Evolutionary conservation across 2,888 invertebrate genomes (phyloP).

Genomic region (Rhamphomyia laevipes): DNA sequence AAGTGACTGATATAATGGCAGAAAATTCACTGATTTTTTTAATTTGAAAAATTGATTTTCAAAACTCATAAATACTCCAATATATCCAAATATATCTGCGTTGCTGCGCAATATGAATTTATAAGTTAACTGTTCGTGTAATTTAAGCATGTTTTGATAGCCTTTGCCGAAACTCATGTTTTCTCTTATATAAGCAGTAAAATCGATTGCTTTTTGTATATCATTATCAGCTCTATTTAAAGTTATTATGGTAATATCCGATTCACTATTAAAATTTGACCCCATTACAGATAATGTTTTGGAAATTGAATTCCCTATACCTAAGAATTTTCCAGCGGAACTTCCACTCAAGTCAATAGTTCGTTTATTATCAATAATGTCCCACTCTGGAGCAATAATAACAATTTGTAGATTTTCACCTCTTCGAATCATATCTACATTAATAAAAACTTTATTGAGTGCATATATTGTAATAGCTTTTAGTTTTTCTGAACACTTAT

Average conservation of each 20-base stretch:
- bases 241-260: no score
- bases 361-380: neutral
- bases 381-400: conserved; percentile 8
- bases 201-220: no score
- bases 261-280: neutral
- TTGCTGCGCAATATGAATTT: neutral
- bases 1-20: neutral
- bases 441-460: conserved; percentile 7
- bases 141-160: no score
- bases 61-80: neutral
- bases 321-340: conserved; percentile 12
- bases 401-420: neutral
- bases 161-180: no score
- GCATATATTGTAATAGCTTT: conserved; percentile 3
- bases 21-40: neutral
- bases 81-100: neutral
- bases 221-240: no score
- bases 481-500: neutral
- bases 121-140: no score
- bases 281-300: neutral
- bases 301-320: neutral
- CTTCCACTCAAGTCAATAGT: neutral
- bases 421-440: neutral
- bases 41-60: neutral
- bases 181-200: no score